Conservation (phyloP, 2,113 vertebrate species). For the Hippolais icterina region DNA sequence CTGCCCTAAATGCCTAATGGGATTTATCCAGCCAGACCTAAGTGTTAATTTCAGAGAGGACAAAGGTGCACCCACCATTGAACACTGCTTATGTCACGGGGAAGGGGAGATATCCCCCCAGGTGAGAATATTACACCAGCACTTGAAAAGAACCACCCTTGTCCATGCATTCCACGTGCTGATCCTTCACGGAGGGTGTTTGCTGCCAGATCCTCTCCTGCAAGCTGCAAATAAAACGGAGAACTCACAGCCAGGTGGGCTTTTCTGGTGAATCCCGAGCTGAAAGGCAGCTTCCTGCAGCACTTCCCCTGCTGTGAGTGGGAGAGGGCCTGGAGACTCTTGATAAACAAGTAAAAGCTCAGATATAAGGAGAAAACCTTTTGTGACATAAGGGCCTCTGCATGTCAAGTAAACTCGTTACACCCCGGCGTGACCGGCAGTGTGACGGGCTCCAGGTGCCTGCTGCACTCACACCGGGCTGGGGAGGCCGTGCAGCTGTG, state of each 20-base stretch:
- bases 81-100: not conserved
- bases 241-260: not conserved
- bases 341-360: constrained; percentile 33
- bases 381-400: constrained; percentile 62
- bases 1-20: rapidly evolving
- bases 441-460: constrained; percentile 33
- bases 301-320: not conserved
- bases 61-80: not conserved
- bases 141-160: not conserved
- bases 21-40: not conserved
- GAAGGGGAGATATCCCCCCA: not conserved
- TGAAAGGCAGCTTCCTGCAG: constrained; percentile 6
- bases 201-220: not conserved
- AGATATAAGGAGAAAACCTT: constrained; percentile 63
- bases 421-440: constrained; percentile 45
- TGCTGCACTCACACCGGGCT: constrained; percentile 38
- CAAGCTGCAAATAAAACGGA: not conserved
- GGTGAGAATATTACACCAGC: not conserved
- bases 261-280: not conserved
- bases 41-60: not conserved
- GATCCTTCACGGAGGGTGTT: not conserved
- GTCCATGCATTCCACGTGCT: not conserved
- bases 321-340: constrained; percentile 3
- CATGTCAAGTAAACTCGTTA: constrained; percentile 65
- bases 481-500: constrained; percentile 55